A percentile compares a stretch with the other conserved stretches of the same genome.
These are phyloP conservation scores for Monarcha castaneiventris DNA, from an alignment of 2,113 vertebrate species.

Conservation along the genomic window DNA sequence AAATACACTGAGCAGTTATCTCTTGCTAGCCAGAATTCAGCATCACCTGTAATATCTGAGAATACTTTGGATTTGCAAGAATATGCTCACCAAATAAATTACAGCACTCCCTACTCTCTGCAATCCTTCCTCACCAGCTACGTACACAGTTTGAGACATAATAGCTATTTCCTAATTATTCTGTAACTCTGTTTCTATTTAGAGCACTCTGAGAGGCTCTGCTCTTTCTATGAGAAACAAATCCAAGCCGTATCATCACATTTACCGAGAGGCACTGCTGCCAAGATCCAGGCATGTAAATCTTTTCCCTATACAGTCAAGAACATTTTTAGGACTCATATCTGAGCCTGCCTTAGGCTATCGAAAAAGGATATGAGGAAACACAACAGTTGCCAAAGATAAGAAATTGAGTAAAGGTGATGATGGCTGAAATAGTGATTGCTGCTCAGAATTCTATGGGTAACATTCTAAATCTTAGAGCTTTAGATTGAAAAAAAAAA, in stretches of 20 bases:
- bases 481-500: not conserved
- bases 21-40: not conserved
- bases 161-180: slow-evolving; percentile 4
- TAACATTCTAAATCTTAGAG: not conserved
- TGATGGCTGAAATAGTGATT: not conserved
- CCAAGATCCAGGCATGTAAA: not conserved
- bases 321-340: not conserved
- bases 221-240: not conserved
- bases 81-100: not conserved
- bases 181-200: not conserved
- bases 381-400: not conserved
- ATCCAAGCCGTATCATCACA: not conserved
- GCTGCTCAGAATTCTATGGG: not conserved
- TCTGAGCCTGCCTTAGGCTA: not conserved
- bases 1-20: not conserved
- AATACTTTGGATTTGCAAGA: not conserved
- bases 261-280: not conserved
- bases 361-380: not conserved
- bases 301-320: not conserved
- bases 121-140: not conserved
- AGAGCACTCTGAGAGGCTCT: not conserved
- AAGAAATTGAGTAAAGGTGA: not conserved
- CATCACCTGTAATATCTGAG: not conserved
- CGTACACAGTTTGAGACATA: not conserved
- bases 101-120: not conserved